A percentile compares a stretch with the other conserved stretches of the same genome.
Evolutionary conservation across 2,113 vertebrate genomes (phyloP).

Genomic region (Triplophysa siluroides): DNA sequence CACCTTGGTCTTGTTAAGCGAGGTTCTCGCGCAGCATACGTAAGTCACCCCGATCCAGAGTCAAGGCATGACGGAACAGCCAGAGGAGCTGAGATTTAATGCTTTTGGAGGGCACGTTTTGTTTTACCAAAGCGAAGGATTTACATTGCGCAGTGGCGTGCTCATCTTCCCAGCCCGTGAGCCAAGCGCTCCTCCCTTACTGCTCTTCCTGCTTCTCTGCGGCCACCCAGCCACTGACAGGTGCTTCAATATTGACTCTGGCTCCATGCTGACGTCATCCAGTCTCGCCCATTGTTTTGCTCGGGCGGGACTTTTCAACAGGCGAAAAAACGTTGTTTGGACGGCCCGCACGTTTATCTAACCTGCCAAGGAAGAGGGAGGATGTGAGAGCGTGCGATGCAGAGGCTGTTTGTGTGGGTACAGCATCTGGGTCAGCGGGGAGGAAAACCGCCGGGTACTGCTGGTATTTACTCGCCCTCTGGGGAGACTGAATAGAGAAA

Average conservation of each 20-base stretch:
- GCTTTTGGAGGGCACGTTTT: neutral
- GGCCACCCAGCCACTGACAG: conserved; percentile 58
- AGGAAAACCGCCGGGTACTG: conserved; percentile 45
- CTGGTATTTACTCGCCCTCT: conserved; percentile 47
- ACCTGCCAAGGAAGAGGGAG: conserved; percentile 36
- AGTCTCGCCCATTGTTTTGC: conserved; percentile 54
- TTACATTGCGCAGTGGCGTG: neutral
- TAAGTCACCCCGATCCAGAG: neutral
- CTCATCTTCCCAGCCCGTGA: conserved; percentile 12
- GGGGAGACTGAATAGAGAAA: conserved; percentile 57
- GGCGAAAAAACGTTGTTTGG: conserved; percentile 47
- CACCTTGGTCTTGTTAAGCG: neutral
- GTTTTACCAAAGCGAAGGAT: conserved; percentile 32
- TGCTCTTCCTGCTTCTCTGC: conserved; percentile 32
- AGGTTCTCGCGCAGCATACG: neutral
- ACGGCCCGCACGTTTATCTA: conserved; percentile 50
- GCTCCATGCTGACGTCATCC: conserved; percentile 56
- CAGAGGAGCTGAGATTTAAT: conserved; percentile 25
- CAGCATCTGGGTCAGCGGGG: conserved; percentile 59
- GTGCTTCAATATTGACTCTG: conserved; percentile 71
- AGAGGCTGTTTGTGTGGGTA: conserved; percentile 44
- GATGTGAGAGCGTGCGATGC: conserved; percentile 26
- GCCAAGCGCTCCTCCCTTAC: neutral
- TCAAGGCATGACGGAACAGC: neutral
- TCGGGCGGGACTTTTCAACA: conserved; percentile 35